Conservation (phyloP, 2,888 invertebrate species). For the Subacronicta megacephala region DNA sequence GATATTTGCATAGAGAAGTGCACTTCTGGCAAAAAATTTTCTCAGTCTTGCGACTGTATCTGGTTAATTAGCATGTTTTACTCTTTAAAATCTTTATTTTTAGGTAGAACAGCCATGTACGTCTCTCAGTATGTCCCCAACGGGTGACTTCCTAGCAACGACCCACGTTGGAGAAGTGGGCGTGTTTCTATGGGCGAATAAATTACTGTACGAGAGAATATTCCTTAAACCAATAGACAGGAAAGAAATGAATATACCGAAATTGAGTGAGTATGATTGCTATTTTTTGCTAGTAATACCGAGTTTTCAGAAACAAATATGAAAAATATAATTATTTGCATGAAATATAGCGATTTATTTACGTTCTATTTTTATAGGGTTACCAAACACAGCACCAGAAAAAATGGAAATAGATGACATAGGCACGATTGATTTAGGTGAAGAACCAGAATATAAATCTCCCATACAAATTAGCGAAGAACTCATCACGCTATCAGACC, state of each 20-base stretch:
- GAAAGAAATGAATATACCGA: constrained; percentile 75
- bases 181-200: constrained; percentile 98
- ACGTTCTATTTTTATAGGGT: constrained; percentile 62
- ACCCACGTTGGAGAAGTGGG: constrained; percentile 96
- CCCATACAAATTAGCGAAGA: constrained; percentile 93
- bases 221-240: constrained; percentile 93
- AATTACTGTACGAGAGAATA: constrained; percentile 94
- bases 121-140: constrained; percentile 96
- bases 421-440: constrained; percentile 78
- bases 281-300: constrained; percentile 8
- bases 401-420: constrained; percentile 83
- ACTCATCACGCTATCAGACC: constrained; percentile 95
- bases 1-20: not conserved
- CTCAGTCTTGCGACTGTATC: no score
- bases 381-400: constrained; percentile 84
- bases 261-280: constrained; percentile 72
- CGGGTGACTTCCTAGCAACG: constrained; percentile 96
- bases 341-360: constrained; percentile 5
- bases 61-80: not conserved
- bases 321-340: no score
- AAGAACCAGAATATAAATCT: constrained; percentile 91
- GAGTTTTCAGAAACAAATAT: constrained; percentile 3
- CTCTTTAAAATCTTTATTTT: constrained; percentile 28
- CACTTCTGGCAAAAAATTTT: not conserved
- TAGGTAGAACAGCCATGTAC: constrained; percentile 94